Base-by-base conservation (phyloP, 1,140 invertebrate genomes). In the Apis laboriosa region DNA sequence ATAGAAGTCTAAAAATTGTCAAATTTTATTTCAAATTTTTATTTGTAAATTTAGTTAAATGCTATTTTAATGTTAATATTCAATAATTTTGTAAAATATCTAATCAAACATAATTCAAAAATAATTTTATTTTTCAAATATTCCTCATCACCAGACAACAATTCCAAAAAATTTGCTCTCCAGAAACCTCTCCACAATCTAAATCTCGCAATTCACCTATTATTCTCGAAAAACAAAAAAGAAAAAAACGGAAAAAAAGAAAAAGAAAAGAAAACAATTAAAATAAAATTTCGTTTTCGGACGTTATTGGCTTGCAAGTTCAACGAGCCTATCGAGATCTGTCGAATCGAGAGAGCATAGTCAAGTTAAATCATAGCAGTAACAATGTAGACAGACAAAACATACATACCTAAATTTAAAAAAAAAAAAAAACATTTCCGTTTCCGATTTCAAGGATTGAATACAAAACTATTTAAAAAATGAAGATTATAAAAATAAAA, bases 361-460 rank as follows among this genome's bases (percentile, higher is more conserved):
- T 61, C 55, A 67, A 79, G 56, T 67, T 34, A 67, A 79, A 71
- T 9, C 15, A 8, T 79, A 79, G 77, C 77, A 17, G 13, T 60
- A 67, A 61, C 43, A 71, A 13, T 51, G 19, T 79, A 79, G 77
- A 75, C 55, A 13, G 17, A 74, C 8, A 49, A 3, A 61, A 28
- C 11, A 63, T 43, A 53, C 13, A 77, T 49, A 66, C 24, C 53
- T 43, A 73, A 13, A 28, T 58, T 43, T 43, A 43, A 43, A 73
- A 76, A 43, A 73, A 76, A 74, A 60, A 75, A 49, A 73, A 58
- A 24, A 58, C 70, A 88, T 74, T 84, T 89, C 91, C 90, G 90
- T 93, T 93, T 93, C 91, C 91, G 92, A 91, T 92, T 93, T 92
- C 87, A 89, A 90, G 90, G 90, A 92, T 88, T 89, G 79, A 89